These are phyloP conservation scores for Schizaphis graminum DNA, from an alignment of 2,888 invertebrate genomes.

Conservation along the genomic window DNA sequence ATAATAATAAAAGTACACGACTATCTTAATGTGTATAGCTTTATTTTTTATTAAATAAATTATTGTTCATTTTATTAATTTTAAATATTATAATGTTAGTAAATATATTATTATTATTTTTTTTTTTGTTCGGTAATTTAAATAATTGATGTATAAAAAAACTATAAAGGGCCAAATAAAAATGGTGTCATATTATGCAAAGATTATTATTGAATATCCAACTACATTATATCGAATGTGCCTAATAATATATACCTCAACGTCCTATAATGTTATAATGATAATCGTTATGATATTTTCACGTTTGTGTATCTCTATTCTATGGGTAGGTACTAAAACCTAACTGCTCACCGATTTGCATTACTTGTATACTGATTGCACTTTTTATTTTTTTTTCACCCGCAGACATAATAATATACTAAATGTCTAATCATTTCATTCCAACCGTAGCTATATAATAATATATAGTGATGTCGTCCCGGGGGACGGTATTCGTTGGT, in stretches of 20 bases:
- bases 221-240: not conserved
- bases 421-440: constrained; percentile 23
- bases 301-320: not conserved
- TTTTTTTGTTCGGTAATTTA: constrained; percentile 32
- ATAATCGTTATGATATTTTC: not conserved
- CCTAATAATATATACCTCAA: not conserved
- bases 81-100: constrained; percentile 62
- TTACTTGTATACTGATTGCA: not conserved
- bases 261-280: not conserved
- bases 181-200: constrained; percentile 24
- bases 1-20: constrained; percentile 53
- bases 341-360: not conserved
- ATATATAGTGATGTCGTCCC: not conserved
- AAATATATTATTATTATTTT: constrained; percentile 55
- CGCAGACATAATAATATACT: not conserved
- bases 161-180: constrained; percentile 42
- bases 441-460: not conserved
- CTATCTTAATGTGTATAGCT: constrained; percentile 64
- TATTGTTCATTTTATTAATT: constrained; percentile 64
- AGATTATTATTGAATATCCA: not conserved
- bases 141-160: constrained; percentile 48
- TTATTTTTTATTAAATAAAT: constrained; percentile 65
- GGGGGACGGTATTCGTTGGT: constrained; percentile 9
- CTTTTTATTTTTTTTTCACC: not conserved
- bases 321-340: not conserved